phyloP scores from a whole-genome alignment of 2,888 invertebrate species.

The Leucophenga maculata region DNA sequence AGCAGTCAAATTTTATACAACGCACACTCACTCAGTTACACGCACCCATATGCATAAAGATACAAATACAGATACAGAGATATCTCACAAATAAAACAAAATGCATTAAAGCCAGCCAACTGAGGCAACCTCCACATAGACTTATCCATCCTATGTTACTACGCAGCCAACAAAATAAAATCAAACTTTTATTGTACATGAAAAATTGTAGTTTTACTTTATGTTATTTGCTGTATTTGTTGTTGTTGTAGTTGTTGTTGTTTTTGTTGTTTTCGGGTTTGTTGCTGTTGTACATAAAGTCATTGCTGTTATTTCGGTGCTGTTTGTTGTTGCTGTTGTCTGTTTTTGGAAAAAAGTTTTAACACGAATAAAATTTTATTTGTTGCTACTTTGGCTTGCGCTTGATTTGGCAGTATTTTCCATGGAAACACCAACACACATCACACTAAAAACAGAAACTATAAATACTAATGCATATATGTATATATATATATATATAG shows the following conservation, averaged over 20 bases:
- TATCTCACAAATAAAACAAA: no score
- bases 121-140: slow-evolving; percentile 5
- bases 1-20: slow-evolving; percentile 14
- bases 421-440: background rate
- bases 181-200: slow-evolving; percentile 21
- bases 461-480: slow-evolving; percentile 24
- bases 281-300: slow-evolving; percentile 53
- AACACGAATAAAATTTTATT: slow-evolving; percentile 62
- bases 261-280: slow-evolving; percentile 47
- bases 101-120: no score
- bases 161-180: slow-evolving; percentile 11
- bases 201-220: slow-evolving; percentile 10
- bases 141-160: no score
- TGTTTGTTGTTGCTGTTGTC: slow-evolving; percentile 33
- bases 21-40: background rate
- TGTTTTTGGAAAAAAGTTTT: slow-evolving; percentile 63
- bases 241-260: slow-evolving; percentile 14
- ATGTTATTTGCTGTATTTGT: slow-evolving; percentile 8
- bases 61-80: background rate
- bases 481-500: background rate
- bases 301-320: slow-evolving; percentile 38
- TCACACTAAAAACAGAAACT: slow-evolving; percentile 35
- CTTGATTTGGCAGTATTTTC: slow-evolving; percentile 56
- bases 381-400: slow-evolving; percentile 64
- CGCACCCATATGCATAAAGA: background rate